Evolutionary conservation across 2,113 vertebrate species (phyloP), one percentile per base, ranked within the genome.

Genomic region (Stictonetta naevosa): DNA sequence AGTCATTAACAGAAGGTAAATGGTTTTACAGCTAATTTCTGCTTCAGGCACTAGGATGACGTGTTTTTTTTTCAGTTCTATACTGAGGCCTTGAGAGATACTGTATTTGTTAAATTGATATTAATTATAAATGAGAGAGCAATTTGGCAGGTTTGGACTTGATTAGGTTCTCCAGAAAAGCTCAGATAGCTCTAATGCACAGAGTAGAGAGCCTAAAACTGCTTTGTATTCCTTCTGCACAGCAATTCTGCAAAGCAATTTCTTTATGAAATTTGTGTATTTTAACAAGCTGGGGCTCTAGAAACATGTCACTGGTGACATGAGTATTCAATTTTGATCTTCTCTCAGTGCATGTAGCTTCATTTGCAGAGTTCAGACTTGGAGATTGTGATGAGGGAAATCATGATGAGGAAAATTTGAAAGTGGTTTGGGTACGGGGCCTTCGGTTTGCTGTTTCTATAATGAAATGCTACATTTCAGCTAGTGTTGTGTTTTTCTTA

Each of bases 51-150:
- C 63, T 77, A 71, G 42, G 13, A 34, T 93, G 87, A 71, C n/a
- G 6, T 84, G 1, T 79, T 76, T 84, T 90, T 76, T 84, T 90
- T 89, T 73, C 53, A 42, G 38, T 72, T 91, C 38, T 50, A 4
- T 91, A 23, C 31, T 73, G 87, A 59, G 8, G 31, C 79, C 59
- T 86, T 8, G 0, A 83, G 84, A 89, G 78, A 46, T 60, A 44
- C 38, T 69, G 62, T 80, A 50, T 94, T 94, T 95, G 28, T 90
- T 71, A 56, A 83, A 79, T 44, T 80, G 21, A 38, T 94, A 80
- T 73, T 94, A 90, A 88, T 96, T 93, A 91, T 83, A 87, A 94
- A 88, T 55, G 26, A 83, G 67, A 79, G 58, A 15, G 50, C n/a
- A 42, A 6, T 90, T 78, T 94, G 52, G 23, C 76, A 62, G 22